Base-by-base conservation (phyloP, 1,140 invertebrate genomes). In the Drosophila watanabei region DNA sequence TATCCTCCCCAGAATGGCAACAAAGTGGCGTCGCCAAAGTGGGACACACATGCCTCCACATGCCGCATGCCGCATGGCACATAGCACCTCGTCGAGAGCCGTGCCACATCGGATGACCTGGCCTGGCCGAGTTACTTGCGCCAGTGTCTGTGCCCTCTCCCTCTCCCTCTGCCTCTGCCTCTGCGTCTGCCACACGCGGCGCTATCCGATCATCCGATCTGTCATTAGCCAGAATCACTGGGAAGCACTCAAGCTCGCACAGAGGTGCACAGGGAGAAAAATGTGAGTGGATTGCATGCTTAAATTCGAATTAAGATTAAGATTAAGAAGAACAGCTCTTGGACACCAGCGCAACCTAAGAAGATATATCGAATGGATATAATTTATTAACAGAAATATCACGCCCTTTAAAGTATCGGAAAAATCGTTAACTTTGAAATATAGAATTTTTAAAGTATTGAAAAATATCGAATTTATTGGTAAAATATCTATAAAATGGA, bases 1-100 rank as follows among this genome's bases (percentile, higher is more conserved):
- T 37, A 70, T 79, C 76, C 75, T 79, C 75, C 59, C 41, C 16
- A 77, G 32, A 77, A 69, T 58, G 65, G 69, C 35, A 63, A 45
- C 20, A 11, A n/a, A 54, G 46, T 63, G 51, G 18, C 56, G 39
- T 28, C n/a, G 35, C 37, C 49, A 11, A 79, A 79, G 76, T 79
- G 65, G 76, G 45, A 72, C 70, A 71, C 37, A n/a, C 35, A 7
- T 41, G 48, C 16, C 20, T 28, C 32, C 61, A 33, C 28, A 63
- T n/a, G 6, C 13, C 62, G 10, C 65, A 59, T 6, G 20, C 45
- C 33, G 39, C 24, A 24, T 24, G 24, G 24, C 35, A 51, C 30
- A 45, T 28, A 14, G 35, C 32, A 18, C 46, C 32, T 24, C 11
- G 13, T 11, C n/a, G 45, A 46, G 43, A 11, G 2, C 5, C 63